These are phyloP conservation scores for Aphodius granarius DNA, from an alignment of 2,888 invertebrate species.

Conservation along the genomic window DNA sequence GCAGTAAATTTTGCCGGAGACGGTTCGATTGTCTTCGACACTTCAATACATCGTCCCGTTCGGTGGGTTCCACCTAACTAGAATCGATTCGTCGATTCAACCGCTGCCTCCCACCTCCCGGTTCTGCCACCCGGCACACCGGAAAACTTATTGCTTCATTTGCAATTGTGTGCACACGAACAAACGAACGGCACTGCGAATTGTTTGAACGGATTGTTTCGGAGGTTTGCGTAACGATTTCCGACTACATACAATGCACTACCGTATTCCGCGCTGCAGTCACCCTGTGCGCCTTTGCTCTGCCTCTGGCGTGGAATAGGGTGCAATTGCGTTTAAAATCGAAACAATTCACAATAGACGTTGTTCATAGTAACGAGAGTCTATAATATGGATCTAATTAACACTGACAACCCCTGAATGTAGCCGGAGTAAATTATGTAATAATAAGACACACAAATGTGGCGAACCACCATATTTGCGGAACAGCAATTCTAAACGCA, in stretches of 20 bases:
- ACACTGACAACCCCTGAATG: background rate
- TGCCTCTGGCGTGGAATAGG: background rate
- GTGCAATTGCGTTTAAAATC: background rate
- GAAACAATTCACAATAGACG: background rate
- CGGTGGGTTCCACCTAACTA: slow-evolving; percentile 1
- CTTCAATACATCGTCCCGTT: slow-evolving; percentile 14
- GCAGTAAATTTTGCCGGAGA: slow-evolving; percentile 16
- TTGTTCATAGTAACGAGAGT: background rate
- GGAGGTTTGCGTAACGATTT: background rate
- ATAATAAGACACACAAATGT: too few species aligned
- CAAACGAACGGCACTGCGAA: background rate
- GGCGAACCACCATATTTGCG: too few species aligned
- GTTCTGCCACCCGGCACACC: background rate
- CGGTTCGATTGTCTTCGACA: slow-evolving; percentile 21
- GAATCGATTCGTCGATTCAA: slow-evolving; percentile 4
- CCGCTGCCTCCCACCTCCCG: background rate
- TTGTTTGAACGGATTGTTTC: background rate
- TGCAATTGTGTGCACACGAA: background rate
- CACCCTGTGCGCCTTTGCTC: background rate
- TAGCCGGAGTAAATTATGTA: background rate
- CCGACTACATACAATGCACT: background rate
- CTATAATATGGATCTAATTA: too few species aligned
- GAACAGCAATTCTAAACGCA: too few species aligned
- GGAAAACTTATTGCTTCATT: slow-evolving; percentile 10
- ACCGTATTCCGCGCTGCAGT: background rate